Percentiles rank a stretch among this genome's conserved stretches.
Evolutionary conservation across 2,113 vertebrate genomes (phyloP).

Genomic region (Agapornis roseicollis): DNA sequence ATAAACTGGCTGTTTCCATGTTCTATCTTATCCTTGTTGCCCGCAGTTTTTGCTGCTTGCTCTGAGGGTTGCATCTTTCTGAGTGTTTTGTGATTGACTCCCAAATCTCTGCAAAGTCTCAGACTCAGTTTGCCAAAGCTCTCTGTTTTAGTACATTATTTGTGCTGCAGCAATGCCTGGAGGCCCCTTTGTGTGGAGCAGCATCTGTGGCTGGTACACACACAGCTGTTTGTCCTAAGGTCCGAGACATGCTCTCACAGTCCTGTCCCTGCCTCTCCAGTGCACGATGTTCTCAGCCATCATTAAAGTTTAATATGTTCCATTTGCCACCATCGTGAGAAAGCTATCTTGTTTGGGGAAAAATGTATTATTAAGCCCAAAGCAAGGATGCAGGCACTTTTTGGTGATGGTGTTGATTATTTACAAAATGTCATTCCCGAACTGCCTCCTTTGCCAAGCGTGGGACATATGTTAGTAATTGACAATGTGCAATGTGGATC

Average conservation of each 20-base stretch:
- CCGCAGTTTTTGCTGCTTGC: not conserved
- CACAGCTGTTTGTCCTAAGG: not conserved
- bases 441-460: conserved; percentile 15
- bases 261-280: not conserved
- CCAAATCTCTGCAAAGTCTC: not conserved
- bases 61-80: not conserved
- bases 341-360: conserved; percentile 19
- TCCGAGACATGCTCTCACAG: not conserved
- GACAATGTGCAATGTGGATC: not conserved
- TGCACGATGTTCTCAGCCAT: not conserved
- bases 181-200: not conserved
- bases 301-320: conserved; percentile 35
- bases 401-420: conserved; percentile 56
- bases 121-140: not conserved
- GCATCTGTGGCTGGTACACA: not conserved
- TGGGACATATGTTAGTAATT: conserved; percentile 71
- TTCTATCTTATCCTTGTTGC: not conserved
- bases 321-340: conserved; percentile 19
- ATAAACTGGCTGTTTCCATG: not conserved
- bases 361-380: not conserved
- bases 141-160: not conserved
- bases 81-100: not conserved
- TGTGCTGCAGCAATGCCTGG: not conserved
- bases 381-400: conserved; percentile 26
- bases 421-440: conserved; percentile 24